Evolutionary conservation across 2,888 invertebrate species (phyloP).

Genomic region (Silvanus unidentatus): DNA sequence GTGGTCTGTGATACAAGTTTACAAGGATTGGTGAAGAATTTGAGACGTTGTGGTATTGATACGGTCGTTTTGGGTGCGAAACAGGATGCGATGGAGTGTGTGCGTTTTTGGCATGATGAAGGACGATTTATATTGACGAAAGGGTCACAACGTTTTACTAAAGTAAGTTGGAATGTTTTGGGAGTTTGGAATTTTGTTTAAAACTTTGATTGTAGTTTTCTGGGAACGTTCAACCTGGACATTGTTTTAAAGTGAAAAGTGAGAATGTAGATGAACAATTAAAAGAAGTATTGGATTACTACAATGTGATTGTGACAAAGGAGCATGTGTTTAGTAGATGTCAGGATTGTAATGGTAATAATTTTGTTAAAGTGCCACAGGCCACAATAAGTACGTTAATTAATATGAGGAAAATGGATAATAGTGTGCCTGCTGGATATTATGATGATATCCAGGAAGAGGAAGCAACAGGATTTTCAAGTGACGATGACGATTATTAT

Average conservation of each 20-base stretch:
- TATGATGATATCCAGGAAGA: no score
- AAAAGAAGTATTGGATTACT: slow-evolving; percentile 59
- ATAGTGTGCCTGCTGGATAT: slow-evolving; percentile 21
- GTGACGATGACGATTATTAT: slow-evolving; percentile 34
- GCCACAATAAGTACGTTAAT: slow-evolving; percentile 42
- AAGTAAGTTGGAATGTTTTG: no score
- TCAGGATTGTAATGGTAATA: slow-evolving; percentile 52
- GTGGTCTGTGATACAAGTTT: slow-evolving; percentile 59
- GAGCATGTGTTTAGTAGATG: slow-evolving; percentile 68
- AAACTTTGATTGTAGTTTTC: slow-evolving; percentile 34
- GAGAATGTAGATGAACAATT: slow-evolving; percentile 58
- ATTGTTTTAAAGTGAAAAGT: slow-evolving; percentile 56
- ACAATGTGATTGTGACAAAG: slow-evolving; percentile 57
- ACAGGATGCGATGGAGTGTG: slow-evolving; percentile 50
- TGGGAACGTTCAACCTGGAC: slow-evolving; percentile 51
- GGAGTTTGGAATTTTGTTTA: slow-evolving; percentile 1
- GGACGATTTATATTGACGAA: slow-evolving; percentile 52
- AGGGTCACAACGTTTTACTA: no score
- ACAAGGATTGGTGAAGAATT: slow-evolving; percentile 55
- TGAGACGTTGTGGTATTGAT: slow-evolving; percentile 60
- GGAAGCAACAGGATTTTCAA: slow-evolving; percentile 43
- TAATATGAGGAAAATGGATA: slow-evolving; percentile 11
- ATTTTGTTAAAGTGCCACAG: slow-evolving; percentile 45
- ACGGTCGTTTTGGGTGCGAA: slow-evolving; percentile 50
- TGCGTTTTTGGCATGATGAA: slow-evolving; percentile 49